Evolutionary conservation across 2,888 invertebrate species (phyloP), one percentile per base, ranked within the genome.

Genomic region (Cheilosia grossa): DNA sequence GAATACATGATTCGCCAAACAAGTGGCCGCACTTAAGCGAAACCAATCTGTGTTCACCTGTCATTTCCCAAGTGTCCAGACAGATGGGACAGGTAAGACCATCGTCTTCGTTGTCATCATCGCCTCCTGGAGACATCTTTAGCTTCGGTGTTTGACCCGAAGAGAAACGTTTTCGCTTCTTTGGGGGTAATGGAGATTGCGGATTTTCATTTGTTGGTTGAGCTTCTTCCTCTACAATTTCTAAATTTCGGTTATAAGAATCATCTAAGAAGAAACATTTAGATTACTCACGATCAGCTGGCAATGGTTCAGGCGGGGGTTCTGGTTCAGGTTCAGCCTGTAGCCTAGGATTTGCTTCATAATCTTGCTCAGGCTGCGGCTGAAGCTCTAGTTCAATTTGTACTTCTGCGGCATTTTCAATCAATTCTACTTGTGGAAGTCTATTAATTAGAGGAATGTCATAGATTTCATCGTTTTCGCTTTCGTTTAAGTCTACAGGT

Each of bases 11-110:
- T 0, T 94, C 92, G 0, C 99, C 99, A 91, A 98, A 99, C 7
- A 98, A 92, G 92, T 99, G 99, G 0, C 99, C 99, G 91, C 99
- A 99, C 89, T 95, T 95, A 9, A 99, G 92, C 0, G 97, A 95
- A n/a, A 96, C 96, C 2, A 98, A 92, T 67, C 98, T 93, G 91
- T 99, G 99, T 0, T 94, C 94, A 0, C 98, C 98, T 0, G 95
- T 94, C 90, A 95, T 97, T 4, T 96, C 96, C 97, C 98, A 98
- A 2, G 94, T 92, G 72, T 98, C 98, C 86, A 98, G 93, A 90
- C 98, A 98, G 87, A 98, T 98, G 0, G 97, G 95, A 88, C 98
- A 98, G 0, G 94, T 93, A 89, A 94, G 94, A 0, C 95, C 96
- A 61, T 96, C 95, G 54, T 94, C 94, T 2, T 94, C 94, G n/a